Conservation (phyloP, 2,797 vertebrate genomes). For the Cryptoprocta ferox region DNA sequence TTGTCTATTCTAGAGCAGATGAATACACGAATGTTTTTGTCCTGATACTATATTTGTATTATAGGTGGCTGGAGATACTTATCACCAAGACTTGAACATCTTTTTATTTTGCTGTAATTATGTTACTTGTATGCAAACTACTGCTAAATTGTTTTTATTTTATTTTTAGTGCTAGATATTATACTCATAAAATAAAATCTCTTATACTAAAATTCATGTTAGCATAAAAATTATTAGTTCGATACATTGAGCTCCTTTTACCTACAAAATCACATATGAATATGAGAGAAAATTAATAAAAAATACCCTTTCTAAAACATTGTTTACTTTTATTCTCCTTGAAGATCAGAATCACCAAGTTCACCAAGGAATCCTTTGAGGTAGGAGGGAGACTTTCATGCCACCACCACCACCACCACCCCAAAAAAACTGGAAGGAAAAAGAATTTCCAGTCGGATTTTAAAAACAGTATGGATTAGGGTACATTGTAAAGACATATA, state of each 20-base stretch:
- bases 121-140: constrained; percentile 18
- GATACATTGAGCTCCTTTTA: background rate
- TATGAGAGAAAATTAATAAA: background rate
- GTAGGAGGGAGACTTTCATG: background rate
- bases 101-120: constrained; percentile 12
- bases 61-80: background rate
- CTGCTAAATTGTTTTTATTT: background rate
- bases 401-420: too few species aligned
- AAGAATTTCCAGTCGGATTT: background rate
- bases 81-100: background rate
- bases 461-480: background rate
- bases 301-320: background rate
- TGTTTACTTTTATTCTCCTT: background rate
- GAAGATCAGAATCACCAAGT: background rate
- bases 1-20: background rate
- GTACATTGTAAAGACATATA: background rate
- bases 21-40: background rate
- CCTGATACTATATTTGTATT: background rate
- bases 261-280: background rate
- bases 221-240: background rate
- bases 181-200: background rate
- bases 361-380: constrained; percentile 9
- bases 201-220: background rate
- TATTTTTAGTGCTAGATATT: background rate
- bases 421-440: background rate